These are phyloP conservation scores for Apamea epomidion DNA, from an alignment of 2,888 invertebrate genomes.

Conservation along the genomic window DNA sequence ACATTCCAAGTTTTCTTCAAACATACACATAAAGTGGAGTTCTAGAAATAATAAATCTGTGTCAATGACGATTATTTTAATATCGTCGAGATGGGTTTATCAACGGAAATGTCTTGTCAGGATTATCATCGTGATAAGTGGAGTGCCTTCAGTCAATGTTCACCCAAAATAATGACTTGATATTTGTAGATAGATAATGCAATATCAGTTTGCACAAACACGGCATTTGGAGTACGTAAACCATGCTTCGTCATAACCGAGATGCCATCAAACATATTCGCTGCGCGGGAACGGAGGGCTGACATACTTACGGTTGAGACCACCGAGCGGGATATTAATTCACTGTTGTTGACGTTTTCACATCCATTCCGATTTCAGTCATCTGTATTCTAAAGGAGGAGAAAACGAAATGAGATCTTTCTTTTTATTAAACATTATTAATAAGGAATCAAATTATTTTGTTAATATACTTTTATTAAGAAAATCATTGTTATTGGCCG, in stretches of 20 bases:
- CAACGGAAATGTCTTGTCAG: constrained; percentile 77
- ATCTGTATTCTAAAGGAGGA: constrained; percentile 30
- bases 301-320: constrained; percentile 59
- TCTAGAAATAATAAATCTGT: constrained; percentile 71
- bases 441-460: neutral
- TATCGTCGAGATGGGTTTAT: constrained; percentile 67
- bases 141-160: constrained; percentile 86
- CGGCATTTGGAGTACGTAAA: constrained; percentile 87
- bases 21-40: constrained; percentile 67
- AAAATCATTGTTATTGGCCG: constrained; percentile 19
- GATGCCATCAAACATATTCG: constrained; percentile 75
- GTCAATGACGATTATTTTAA: constrained; percentile 71
- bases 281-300: constrained; percentile 59
- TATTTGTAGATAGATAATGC: constrained; percentile 82
- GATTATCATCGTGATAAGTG: constrained; percentile 82
- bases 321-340: constrained; percentile 44
- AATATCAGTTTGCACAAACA: constrained; percentile 84
- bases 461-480: neutral
- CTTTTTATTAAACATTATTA: neutral
- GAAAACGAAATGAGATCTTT: neutral
- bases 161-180: constrained; percentile 85
- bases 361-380: constrained; percentile 10
- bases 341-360: constrained; percentile 42
- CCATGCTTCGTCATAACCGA: constrained; percentile 84
- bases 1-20: constrained; percentile 79